phyloP scores from a whole-genome alignment of 2,113 vertebrate genomes.

The Lampris megalopsis region DNA sequence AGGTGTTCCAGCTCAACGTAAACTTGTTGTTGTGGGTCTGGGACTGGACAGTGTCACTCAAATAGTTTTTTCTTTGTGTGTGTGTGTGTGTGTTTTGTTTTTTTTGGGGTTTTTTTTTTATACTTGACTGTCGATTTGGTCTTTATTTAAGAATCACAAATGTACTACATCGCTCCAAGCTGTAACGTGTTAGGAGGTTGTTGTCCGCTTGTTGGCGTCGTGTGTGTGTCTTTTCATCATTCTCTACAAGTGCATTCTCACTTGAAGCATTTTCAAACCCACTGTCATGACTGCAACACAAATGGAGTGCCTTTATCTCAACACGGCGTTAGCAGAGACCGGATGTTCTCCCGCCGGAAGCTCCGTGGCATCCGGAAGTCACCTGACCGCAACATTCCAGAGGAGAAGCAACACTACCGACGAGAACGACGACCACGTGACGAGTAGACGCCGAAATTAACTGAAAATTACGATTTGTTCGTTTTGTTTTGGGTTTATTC shows the following conservation, averaged over 20 bases:
- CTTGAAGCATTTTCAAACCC: conserved; percentile 18
- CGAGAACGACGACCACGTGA: conserved; percentile 48
- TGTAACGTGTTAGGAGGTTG: no score
- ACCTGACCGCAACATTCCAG: conserved; percentile 69
- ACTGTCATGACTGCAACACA: conserved; percentile 57
- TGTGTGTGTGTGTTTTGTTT: no score
- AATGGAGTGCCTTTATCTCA: conserved; percentile 80
- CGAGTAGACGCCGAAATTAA: conserved; percentile 26
- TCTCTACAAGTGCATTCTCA: conserved; percentile 57
- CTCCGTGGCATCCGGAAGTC: conserved; percentile 26
- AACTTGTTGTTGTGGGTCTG: background rate
- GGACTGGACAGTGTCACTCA: conserved; percentile 5
- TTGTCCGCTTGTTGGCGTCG: no score
- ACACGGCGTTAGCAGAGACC: conserved; percentile 41
- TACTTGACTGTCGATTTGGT: no score
- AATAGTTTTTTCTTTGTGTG: no score
- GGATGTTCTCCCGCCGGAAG: conserved; percentile 26
- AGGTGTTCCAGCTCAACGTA: conserved; percentile 57
- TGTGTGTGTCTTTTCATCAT: background rate
- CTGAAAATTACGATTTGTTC: conserved; percentile 48
- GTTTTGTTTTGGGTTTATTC: conserved; percentile 69
- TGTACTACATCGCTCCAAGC: no score
- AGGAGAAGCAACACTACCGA: conserved; percentile 27
- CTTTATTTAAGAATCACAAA: no score
- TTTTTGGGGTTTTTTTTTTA: no score